A percentile compares a stretch with the other conserved stretches of the same genome.
These are phyloP conservation scores for Clupea harengus DNA, from an alignment of 2,113 vertebrate genomes.

Conservation along the genomic window DNA sequence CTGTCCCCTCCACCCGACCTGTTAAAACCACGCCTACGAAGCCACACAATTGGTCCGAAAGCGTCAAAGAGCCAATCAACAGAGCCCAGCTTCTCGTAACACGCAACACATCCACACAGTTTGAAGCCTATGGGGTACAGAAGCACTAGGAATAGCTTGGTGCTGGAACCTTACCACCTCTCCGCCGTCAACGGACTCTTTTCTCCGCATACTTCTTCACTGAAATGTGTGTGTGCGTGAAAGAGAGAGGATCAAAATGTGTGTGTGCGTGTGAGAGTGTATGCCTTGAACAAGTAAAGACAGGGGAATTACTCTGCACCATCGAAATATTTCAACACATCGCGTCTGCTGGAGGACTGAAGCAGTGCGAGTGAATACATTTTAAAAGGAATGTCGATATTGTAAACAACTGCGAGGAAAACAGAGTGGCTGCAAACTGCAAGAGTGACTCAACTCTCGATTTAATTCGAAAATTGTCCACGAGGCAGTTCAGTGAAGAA, in stretches of 20 bases:
- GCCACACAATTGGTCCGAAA: conserved; percentile 99
- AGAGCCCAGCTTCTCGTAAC: conserved; percentile 83
- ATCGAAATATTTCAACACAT: conserved; percentile 72
- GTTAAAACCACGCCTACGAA: conserved; percentile 97
- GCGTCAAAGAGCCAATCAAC: conserved; percentile 99
- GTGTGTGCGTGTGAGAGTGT: conserved; percentile 61
- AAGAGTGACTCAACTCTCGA: conserved; percentile 52
- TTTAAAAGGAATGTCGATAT: conserved; percentile 72
- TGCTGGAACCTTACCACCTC: conserved; percentile 80
- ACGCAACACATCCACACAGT: conserved; percentile 89
- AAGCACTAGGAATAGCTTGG: conserved; percentile 88
- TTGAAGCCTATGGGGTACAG: conserved; percentile 86
- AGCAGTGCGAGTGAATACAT: conserved; percentile 64
- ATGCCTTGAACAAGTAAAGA: conserved; percentile 67
- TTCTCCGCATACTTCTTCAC: conserved; percentile 62
- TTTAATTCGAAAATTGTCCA: conserved; percentile 15
- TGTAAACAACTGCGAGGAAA: conserved; percentile 60
- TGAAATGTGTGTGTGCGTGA: conserved; percentile 69
- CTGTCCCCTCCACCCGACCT: conserved; percentile 95
- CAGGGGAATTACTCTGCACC: conserved; percentile 69
- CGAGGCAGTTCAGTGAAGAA: neutral
- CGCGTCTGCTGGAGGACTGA: conserved; percentile 62
- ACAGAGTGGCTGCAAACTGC: conserved; percentile 59
- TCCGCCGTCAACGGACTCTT: conserved; percentile 65
- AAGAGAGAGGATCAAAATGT: conserved; percentile 39